Percentiles rank a stretch among this genome's conserved stretches.
Conservation (phyloP, 2,113 vertebrate genomes). For the Orientallactaga bullata region DNA sequence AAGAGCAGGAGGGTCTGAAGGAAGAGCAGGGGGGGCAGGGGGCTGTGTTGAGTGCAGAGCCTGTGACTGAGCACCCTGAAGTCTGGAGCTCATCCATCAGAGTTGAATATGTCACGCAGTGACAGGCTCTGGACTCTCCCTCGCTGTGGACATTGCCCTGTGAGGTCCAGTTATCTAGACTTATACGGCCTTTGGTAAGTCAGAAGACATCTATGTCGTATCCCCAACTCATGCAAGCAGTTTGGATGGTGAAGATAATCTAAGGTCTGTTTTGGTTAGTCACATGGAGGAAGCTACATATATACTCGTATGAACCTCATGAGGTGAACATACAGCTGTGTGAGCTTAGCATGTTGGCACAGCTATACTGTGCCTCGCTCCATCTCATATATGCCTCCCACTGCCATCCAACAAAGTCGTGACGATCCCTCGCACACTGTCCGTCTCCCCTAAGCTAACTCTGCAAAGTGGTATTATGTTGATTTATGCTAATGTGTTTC, state of each 20-base stretch:
- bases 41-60: neutral
- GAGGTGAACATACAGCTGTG: neutral
- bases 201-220: neutral
- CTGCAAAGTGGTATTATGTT: slow-evolving; percentile 83
- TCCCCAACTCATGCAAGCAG: fast-evolving
- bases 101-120: slow-evolving; percentile 53
- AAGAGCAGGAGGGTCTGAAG: slow-evolving; percentile 48
- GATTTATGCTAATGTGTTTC: slow-evolving; percentile 83
- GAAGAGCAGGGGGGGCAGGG: neutral
- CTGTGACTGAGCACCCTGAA: slow-evolving; percentile 63
- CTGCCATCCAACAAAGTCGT: neutral
- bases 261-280: neutral
- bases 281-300: neutral
- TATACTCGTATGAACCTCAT: neutral
- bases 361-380: fast-evolving
- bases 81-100: slow-evolving; percentile 69
- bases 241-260: neutral
- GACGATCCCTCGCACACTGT: neutral
- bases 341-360: neutral
- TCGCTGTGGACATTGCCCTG: slow-evolving; percentile 60
- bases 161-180: slow-evolving; percentile 72
- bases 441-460: slow-evolving; percentile 64
- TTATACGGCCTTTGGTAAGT: neutral
- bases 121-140: slow-evolving; percentile 46
- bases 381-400: neutral